Evolutionary conservation across 1,140 invertebrate species (phyloP).

Genomic region (Thalassaphorura encarpata): DNA sequence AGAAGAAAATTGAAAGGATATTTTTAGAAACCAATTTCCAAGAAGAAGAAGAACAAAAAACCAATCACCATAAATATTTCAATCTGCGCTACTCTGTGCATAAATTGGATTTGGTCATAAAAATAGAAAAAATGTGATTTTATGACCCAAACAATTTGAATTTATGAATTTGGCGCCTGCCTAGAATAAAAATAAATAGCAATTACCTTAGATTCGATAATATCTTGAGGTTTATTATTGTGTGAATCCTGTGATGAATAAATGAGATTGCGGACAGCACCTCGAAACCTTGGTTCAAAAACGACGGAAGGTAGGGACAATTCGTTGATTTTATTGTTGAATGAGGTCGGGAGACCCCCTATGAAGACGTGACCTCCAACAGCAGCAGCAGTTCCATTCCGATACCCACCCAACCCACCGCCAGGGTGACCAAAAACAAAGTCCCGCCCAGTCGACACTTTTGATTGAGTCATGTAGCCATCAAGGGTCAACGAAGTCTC

Average conservation of each 20-base stretch:
- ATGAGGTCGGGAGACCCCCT: constrained; percentile 81
- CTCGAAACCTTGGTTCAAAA: constrained; percentile 70
- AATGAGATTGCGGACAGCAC: constrained; percentile 70
- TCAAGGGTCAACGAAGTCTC: constrained; percentile 73
- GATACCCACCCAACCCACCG: constrained; percentile 77
- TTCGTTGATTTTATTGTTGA: constrained; percentile 68
- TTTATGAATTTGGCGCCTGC: background rate
- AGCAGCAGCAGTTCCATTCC: too few relatives aligned
- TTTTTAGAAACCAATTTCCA: too few relatives aligned
- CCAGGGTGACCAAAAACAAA: too few relatives aligned
- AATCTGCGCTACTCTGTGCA: background rate
- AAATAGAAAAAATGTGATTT: background rate
- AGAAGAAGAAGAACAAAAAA: too few relatives aligned
- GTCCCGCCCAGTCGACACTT: too few relatives aligned
- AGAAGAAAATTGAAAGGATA: too few relatives aligned
- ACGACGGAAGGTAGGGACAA: constrained; percentile 77
- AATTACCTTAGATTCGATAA: constrained; percentile 26
- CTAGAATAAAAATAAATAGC: background rate
- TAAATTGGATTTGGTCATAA: background rate
- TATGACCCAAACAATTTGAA: background rate
- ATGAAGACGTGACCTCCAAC: constrained; percentile 56
- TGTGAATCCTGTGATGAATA: constrained; percentile 62
- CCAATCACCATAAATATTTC: too few relatives aligned
- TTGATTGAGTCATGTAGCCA: constrained; percentile 53
- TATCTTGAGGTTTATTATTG: constrained; percentile 62